Evolutionary conservation across 2,888 invertebrate genomes (phyloP).

Genomic region (Gonocerus acuteangulatus): DNA sequence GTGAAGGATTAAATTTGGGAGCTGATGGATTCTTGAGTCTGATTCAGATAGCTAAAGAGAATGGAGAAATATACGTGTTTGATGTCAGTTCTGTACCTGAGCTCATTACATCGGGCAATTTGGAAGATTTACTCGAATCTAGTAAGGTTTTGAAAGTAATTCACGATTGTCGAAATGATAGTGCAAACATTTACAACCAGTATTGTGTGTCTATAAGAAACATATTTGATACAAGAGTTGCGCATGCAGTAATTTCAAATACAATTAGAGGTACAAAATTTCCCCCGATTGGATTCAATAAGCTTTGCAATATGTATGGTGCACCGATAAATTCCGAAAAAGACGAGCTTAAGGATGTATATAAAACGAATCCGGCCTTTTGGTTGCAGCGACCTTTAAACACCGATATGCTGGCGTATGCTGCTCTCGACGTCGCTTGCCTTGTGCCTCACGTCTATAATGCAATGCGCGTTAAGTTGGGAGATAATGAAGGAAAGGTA

Average conservation of each 20-base stretch:
- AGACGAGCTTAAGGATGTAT: constrained; percentile 4
- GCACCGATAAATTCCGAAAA: constrained; percentile 5
- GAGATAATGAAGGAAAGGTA: neutral
- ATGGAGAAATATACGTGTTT: constrained; percentile 5
- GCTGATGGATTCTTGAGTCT: neutral
- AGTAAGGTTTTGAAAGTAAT: constrained; percentile 1
- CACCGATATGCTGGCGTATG: neutral
- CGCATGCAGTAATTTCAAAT: neutral
- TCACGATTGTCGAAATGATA: constrained; percentile 14
- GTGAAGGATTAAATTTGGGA: constrained; percentile 7
- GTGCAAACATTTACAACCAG: constrained; percentile 1
- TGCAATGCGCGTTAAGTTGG: neutral
- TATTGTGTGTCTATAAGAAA: neutral
- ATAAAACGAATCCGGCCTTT: neutral
- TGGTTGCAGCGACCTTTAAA: neutral
- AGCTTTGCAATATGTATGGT: neutral
- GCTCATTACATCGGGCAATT: neutral
- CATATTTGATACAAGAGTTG: constrained; percentile 11
- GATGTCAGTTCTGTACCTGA: neutral
- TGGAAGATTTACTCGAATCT: constrained; percentile 9
- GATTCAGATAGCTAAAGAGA: neutral
- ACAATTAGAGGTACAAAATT: neutral
- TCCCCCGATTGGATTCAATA: neutral
- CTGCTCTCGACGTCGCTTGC: constrained; percentile 6
- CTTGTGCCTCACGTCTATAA: constrained; percentile 4